Evolutionary conservation across 2,888 invertebrate species (phyloP), one percentile per base, ranked within the genome.

Genomic region (Tachystola acroxantha): DNA sequence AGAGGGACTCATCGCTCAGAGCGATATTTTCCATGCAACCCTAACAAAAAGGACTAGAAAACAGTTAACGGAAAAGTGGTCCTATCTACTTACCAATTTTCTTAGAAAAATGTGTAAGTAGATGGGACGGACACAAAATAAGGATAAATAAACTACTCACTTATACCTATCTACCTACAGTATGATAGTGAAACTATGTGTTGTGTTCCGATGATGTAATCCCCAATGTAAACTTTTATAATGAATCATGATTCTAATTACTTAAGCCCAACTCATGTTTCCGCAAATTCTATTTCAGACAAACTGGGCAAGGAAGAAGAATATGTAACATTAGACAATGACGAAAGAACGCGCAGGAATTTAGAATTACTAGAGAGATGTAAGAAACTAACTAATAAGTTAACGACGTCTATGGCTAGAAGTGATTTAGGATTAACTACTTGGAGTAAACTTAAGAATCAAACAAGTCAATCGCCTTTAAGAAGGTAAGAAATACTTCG

Each of bases 381-480:
- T 84, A 85, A 85, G 67, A 82, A 78, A 70, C 52, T 86, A 71
- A 86, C 86, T 32, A 75, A 77, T 75, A 82, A 79, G 67, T 66
- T 92, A 73, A 92, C 93, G 59, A 89, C 91, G 46, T 93, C 94
- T 53, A 95, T 96, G 95, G 94, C 94, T 44, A 93, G 93, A 69
- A 96, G 96, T 41, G 96, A 96, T 76, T 93, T 94, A 61, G 94
- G 94, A 53, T 93, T 94, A 78, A 96, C 95, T 50, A 95, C 96
- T 29, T 95, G 95, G 94, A 94, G 95, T 79, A 95, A 95, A 72
- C 87, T 95, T 63, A 93, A 93, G 81, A 91, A 91, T 69, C 91
- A 92, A 63, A 90, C 89, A 60, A 89, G 88, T 71, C 90, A 92
- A 54, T 87, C 89, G 51, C 90, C 90, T 52, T 79, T 92, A 59